Conservation (phyloP, 2,113 vertebrate species). For the Pachycephala philippinensis region DNA sequence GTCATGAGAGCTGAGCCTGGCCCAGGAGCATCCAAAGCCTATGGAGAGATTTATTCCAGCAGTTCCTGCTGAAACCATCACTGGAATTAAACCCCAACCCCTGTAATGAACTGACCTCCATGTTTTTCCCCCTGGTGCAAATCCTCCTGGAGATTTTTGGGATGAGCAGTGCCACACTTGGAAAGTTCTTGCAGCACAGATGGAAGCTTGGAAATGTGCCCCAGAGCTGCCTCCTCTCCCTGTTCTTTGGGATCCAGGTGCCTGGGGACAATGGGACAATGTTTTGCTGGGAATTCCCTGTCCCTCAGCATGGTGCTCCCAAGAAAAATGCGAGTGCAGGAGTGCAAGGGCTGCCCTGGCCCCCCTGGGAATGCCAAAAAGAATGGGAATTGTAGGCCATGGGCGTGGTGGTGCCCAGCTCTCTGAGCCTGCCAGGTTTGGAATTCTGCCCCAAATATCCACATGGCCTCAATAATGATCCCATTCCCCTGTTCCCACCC, state of each 20-base stretch:
- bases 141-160: not conserved
- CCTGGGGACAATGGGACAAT: not conserved
- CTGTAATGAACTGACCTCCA: not conserved
- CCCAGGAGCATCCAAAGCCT: not conserved
- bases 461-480: not conserved
- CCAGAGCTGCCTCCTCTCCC: not conserved
- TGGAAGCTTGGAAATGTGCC: not conserved
- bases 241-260: not conserved
- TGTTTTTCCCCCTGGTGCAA: not conserved
- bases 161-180: not conserved
- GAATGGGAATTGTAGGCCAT: constrained; percentile 12
- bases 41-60: not conserved
- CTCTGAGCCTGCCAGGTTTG: not conserved
- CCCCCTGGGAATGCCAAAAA: not conserved
- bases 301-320: not conserved
- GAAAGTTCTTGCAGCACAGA: not conserved
- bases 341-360: not conserved
- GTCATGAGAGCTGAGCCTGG: not conserved
- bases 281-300: not conserved
- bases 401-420: constrained; percentile 2
- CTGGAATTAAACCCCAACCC: not conserved
- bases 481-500: not conserved
- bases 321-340: not conserved
- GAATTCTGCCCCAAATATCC: not conserved
- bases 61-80: not conserved